Evolutionary conservation across 2,113 vertebrate species (phyloP), one percentile per base, ranked within the genome.

Genomic region (Bungarus multicinctus): DNA sequence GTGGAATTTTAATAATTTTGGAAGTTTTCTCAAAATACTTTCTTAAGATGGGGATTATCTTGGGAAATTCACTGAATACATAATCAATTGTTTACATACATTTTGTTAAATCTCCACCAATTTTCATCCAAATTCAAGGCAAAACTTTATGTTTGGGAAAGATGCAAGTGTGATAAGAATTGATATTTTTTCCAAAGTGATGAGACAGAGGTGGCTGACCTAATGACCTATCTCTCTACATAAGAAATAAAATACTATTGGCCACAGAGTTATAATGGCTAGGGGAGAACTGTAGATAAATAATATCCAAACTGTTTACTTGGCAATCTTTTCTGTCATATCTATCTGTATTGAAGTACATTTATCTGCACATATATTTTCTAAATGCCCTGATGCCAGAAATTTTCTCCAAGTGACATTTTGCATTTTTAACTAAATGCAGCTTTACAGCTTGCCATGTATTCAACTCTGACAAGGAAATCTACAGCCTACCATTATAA

Each of bases 351-450:
- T 81, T 81, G 74, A 81, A 81, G 18, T 43, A 74, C 6, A 81
- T 43, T 81, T 22, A 43, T 81, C 34, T 39, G 34, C 43, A 81
- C 34, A 43, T 81, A 43, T 81, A 81, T 96, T 94, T 92, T 93
- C 74, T 93, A 93, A 91, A 50, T 47, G 69, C 58, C 1, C 43
- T 58, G 39, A 34, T 85, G 93, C 43, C 93, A 95, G 23, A 93
- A 52, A 93, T 91, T 91, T 81, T 74, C 88, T 92, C 74, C 91
- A 85, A 93, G 85, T 94, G 94, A 92, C 90, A 94, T 96, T 96
- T 96, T 91, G 87, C 92, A 94, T 95, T 96, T 96, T 96, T 95
- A 95, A 95, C 96, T 96, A 95, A 95, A 96, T 97, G 94, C 95
- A 95, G 93, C 92, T 94, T 95, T 96, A 93, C 92, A 94, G 86